These are phyloP conservation scores for Dendrophyllia cribrosa DNA, from an alignment of 64 coral and sea anemone genomes.

Conservation along the genomic window DNA sequence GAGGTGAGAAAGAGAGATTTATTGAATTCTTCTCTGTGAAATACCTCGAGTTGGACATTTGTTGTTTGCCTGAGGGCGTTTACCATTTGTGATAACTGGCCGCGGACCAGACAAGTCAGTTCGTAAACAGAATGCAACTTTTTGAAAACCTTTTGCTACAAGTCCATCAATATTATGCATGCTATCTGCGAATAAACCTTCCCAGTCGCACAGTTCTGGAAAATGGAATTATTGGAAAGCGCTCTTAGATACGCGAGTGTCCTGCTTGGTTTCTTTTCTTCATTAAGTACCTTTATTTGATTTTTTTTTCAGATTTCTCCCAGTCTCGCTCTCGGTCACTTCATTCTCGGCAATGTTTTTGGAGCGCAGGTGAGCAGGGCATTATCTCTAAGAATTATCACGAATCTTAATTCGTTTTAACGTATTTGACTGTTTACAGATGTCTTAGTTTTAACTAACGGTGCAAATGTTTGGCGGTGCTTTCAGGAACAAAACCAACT, in stretches of 20 bases:
- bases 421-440: too few species aligned
- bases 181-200: too few species aligned
- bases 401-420: not conserved
- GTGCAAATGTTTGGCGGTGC: too few species aligned
- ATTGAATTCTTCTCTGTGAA: not conserved
- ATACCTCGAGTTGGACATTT: not conserved
- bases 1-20: slow-evolving; percentile 32
- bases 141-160: too few species aligned
- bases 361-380: slow-evolving; percentile 66
- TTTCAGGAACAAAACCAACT: too few species aligned
- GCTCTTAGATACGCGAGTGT: not conserved
- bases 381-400: not conserved
- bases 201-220: too few species aligned
- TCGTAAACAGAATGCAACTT: too few species aligned
- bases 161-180: too few species aligned
- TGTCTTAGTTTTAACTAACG: too few species aligned
- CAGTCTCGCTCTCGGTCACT: slow-evolving; percentile 77
- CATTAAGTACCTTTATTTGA: not conserved
- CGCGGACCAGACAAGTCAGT: too few species aligned
- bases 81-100: too few species aligned
- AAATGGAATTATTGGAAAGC: too few species aligned
- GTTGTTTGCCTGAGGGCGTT: not conserved
- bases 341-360: slow-evolving; percentile 81
- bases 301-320: slow-evolving; percentile 71
- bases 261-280: not conserved